These are phyloP conservation scores for Lasaia peninsularis DNA, from an alignment of 1,140 invertebrate species.

Conservation along the genomic window DNA sequence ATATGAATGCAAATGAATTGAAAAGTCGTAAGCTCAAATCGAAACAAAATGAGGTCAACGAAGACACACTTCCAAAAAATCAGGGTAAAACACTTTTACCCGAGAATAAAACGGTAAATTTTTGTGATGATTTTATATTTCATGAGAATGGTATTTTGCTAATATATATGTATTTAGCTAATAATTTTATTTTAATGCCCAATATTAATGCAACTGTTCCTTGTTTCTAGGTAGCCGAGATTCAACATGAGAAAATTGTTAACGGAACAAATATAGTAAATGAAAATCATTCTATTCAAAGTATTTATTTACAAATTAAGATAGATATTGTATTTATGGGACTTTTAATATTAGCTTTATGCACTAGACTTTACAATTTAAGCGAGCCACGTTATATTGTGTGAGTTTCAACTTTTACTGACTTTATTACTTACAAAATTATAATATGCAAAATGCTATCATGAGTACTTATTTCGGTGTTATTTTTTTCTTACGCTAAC, in stretches of 20 bases:
- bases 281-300: constrained; percentile 21
- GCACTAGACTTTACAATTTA: constrained; percentile 89
- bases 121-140: not conserved
- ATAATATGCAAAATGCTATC: no score
- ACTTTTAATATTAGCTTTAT: constrained; percentile 84
- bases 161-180: no score
- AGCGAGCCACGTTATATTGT: constrained; percentile 92
- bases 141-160: no score
- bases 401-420: constrained; percentile 84
- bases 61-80: constrained; percentile 34
- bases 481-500: no score
- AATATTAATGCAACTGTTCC: not conserved
- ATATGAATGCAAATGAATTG: constrained; percentile 9
- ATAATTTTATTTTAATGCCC: not conserved
- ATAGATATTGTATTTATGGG: constrained; percentile 87
- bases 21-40: constrained; percentile 40
- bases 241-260: constrained; percentile 28
- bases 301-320: constrained; percentile 81
- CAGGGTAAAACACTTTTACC: constrained; percentile 17
- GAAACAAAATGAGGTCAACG: constrained; percentile 50
- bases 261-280: constrained; percentile 15
- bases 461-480: no score
- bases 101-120: not conserved
- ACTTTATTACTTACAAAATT: not conserved
- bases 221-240: constrained; percentile 41